phyloP scores from a whole-genome alignment of 2,113 vertebrate species.

The Okapia johnstoni region DNA sequence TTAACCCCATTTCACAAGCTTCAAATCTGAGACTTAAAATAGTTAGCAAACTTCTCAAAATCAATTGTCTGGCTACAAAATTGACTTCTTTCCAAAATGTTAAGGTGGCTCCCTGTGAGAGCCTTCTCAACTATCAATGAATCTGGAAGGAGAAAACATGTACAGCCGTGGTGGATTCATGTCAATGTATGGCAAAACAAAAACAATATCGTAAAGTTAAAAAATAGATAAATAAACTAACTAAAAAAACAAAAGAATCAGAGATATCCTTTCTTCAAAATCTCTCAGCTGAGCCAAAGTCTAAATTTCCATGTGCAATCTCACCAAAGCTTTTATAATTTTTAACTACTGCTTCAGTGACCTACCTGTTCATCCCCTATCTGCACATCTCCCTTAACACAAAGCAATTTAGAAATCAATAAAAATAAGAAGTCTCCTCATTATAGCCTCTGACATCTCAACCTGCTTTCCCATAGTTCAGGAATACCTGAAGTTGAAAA shows the following conservation, averaged over 20 bases:
- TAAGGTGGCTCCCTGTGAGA: neutral
- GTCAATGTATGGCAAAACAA: no score
- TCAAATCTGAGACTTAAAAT: neutral
- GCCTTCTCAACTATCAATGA: neutral
- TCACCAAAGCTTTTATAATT: neutral
- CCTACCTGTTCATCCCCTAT: neutral
- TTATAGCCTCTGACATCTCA: neutral
- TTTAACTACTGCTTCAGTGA: neutral
- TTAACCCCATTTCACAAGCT: neutral
- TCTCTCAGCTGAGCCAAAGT: neutral
- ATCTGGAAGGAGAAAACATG: no score
- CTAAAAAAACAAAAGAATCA: neutral
- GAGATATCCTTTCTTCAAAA: neutral
- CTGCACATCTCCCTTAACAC: neutral
- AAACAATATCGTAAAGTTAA: no score
- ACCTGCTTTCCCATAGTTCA: neutral
- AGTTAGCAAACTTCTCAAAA: neutral
- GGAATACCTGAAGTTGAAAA: neutral
- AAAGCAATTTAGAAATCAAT: neutral
- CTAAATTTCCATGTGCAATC: neutral
- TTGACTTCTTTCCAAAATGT: neutral
- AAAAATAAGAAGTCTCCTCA: neutral
- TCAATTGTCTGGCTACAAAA: neutral
- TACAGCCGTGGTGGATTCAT: no score
- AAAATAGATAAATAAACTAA: no score